These are phyloP conservation scores for Ectemnius lituratus DNA, from an alignment of 2,888 invertebrate species.

Conservation along the genomic window DNA sequence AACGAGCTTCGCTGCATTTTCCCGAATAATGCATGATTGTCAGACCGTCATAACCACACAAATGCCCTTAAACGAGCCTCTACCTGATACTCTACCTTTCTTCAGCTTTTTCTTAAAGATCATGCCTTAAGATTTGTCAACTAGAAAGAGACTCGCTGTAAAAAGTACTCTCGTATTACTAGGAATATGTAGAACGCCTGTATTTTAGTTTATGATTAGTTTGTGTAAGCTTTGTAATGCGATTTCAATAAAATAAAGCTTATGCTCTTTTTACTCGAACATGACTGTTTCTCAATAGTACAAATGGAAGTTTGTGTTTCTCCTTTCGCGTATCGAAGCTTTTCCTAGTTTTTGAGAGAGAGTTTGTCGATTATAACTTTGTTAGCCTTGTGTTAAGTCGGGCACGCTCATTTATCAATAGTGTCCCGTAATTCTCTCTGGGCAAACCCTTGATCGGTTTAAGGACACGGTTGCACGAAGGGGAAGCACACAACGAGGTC, in stretches of 20 bases:
- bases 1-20: slow-evolving; percentile 40
- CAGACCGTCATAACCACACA: background rate
- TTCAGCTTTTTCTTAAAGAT: background rate
- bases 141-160: background rate
- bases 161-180: too few relatives aligned
- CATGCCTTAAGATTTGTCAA: background rate
- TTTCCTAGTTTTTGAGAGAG: background rate
- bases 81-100: background rate
- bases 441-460: slow-evolving; percentile 1
- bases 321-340: too few relatives aligned
- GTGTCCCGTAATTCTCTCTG: background rate
- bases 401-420: slow-evolving; percentile 9
- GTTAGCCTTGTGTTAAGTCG: slow-evolving; percentile 3
- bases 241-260: too few relatives aligned
- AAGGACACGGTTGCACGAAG: background rate
- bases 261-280: too few relatives aligned
- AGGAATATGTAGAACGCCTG: too few relatives aligned
- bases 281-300: too few relatives aligned
- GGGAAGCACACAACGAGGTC: background rate
- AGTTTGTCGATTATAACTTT: background rate
- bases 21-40: slow-evolving; percentile 7
- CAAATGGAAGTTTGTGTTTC: too few relatives aligned
- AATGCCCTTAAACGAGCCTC: background rate
- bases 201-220: too few relatives aligned
- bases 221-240: too few relatives aligned